Base-by-base conservation (phyloP, 1,140 invertebrate genomes). In the Latrodectus geometricus region DNA sequence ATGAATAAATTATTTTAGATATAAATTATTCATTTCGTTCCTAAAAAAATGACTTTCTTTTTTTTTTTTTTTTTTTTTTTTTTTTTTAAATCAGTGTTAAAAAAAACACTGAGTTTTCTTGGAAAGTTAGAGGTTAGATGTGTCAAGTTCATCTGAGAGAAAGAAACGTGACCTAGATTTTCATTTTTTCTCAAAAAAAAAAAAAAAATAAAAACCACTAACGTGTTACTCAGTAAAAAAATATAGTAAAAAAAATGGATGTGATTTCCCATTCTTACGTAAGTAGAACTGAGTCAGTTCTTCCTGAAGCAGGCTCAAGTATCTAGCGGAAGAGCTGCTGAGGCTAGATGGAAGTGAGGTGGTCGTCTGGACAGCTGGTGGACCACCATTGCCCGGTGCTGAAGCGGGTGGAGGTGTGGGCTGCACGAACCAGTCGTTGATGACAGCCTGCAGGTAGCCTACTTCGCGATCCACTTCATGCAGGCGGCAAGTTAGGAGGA, bases 391-490 rank as follows among this genome's bases (percentile, higher is more conserved):
- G 77, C 52, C 9, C 9, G 23, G 48, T n/a, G 61, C 61, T 9
- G n/a, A 4, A 15, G 52, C 72, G 49, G 8, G 74, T n/a, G n/a
- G 49, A 54, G 21, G 74, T 7, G 74, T 23, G 14, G 66, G 49
- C 8, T 49, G 21, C 11, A 72, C 78, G n/a, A 89, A 80, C 89
- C 89, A 89, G 66, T 87, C 86, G 9, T 48, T 80, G n/a, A 87
- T 49, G 7, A 89, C 78, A 8, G 74, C 81, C 52, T 87, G 86
- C 21, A 89, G 86, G 85, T 87, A 89, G 21, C 76, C 80, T n/a
- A 89, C 85, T 88, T 89, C 88, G 23, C 88, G 86, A 77, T 89
- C 88, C 14, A 89, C 83, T n/a, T 89, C 88, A 72, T 89, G 87
- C 23, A 89, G 81, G 48, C 88, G 88, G 15, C 80, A 81, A 1